Conservation (phyloP, 1,140 invertebrate genomes). For the Zelostemma sp. region DNA sequence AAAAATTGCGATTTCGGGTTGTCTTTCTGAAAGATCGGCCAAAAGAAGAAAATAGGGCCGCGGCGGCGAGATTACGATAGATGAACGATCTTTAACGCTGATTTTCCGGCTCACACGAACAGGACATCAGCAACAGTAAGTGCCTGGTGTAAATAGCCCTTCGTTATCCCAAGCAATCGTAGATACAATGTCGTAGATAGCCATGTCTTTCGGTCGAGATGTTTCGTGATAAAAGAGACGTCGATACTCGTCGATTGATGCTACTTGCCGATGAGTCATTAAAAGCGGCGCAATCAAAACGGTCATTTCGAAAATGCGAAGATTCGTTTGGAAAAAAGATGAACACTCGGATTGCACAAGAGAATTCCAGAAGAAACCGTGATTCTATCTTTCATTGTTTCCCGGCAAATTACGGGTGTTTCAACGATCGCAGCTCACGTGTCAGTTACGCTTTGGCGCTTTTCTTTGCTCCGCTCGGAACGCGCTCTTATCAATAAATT, state of each 20-base stretch:
- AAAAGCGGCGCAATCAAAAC: no score
- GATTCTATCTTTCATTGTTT: constrained; percentile 46
- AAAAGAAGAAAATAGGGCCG: constrained; percentile 14
- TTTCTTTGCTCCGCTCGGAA: constrained; percentile 36
- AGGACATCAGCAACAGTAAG: constrained; percentile 17
- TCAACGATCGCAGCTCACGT: constrained; percentile 39
- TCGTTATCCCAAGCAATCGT: constrained; percentile 14
- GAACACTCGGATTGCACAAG: neutral
- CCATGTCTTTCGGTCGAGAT: neutral
- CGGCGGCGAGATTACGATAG: constrained; percentile 24
- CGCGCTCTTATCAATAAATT: neutral
- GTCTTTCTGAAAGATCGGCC: neutral
- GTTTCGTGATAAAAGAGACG: neutral
- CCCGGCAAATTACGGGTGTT: constrained; percentile 34
- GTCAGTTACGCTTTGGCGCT: constrained; percentile 29
- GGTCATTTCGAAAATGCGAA: no score
- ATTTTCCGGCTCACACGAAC: constrained; percentile 22
- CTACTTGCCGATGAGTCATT: constrained; percentile 11
- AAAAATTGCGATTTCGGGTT: no score
- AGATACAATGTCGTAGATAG: constrained; percentile 18
- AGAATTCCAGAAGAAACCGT: constrained; percentile 18
- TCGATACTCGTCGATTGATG: neutral
- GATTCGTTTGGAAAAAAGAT: constrained; percentile 4
- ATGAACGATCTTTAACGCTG: constrained; percentile 24
- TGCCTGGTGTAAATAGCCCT: constrained; percentile 16